phyloP scores from a whole-genome alignment of 2,113 vertebrate species.

The Pogonocichla stellata region DNA sequence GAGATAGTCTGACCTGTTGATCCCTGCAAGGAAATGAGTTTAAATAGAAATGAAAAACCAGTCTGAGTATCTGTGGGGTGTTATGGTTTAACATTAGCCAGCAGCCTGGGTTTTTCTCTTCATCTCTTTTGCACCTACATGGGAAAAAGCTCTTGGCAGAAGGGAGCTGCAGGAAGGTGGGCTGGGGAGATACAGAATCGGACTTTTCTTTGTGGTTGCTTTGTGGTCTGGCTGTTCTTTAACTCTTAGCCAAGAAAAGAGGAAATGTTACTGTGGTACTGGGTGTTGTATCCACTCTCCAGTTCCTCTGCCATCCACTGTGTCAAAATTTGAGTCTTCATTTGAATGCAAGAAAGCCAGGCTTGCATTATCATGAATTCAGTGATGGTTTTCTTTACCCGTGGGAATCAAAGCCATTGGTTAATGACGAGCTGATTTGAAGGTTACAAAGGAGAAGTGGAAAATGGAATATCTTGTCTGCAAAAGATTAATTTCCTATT shows the following conservation, averaged over 20 bases:
- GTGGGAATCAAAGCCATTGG: neutral
- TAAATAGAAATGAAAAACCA: neutral
- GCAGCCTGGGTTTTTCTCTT: neutral
- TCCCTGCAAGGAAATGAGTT: neutral
- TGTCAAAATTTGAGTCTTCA: neutral
- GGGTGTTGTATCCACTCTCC: neutral
- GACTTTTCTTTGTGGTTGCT: neutral
- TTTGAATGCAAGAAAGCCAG: neutral
- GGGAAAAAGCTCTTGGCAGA: neutral
- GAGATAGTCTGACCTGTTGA: neutral
- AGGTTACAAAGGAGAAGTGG: constrained; percentile 40
- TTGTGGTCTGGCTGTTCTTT: neutral
- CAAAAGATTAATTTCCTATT: constrained; percentile 31
- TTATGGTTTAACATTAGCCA: neutral
- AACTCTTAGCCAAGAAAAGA: neutral
- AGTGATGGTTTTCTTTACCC: neutral
- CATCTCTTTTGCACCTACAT: neutral
- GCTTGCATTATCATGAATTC: neutral
- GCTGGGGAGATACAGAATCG: accelerated
- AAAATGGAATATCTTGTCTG: constrained; percentile 39
- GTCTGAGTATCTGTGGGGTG: neutral
- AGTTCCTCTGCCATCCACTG: neutral
- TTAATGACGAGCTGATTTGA: constrained; percentile 11
- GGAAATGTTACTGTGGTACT: neutral
- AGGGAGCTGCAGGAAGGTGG: neutral